Evolutionary conservation across 1,140 invertebrate genomes (phyloP).

Genomic region (Neotoxoptera formosana): DNA sequence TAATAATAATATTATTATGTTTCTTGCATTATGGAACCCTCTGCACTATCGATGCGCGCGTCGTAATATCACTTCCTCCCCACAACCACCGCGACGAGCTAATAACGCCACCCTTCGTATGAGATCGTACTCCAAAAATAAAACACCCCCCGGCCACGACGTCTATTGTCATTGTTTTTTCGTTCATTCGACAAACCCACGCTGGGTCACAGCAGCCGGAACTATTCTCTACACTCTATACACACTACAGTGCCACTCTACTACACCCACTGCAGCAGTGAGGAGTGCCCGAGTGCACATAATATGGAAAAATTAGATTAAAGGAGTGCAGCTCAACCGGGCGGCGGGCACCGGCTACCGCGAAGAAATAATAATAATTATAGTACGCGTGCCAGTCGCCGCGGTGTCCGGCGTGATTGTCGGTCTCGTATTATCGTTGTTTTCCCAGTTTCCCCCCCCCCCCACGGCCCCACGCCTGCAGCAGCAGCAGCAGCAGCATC

Average conservation of each 20-base stretch:
- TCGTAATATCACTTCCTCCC: neutral
- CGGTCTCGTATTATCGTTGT: neutral
- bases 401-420: neutral
- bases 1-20: neutral
- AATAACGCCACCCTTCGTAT: neutral
- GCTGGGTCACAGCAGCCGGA: neutral
- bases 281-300: too few relatives aligned
- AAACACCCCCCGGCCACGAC: neutral
- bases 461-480: too few relatives aligned
- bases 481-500: neutral
- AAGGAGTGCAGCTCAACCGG: too few relatives aligned
- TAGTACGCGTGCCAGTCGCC: neutral
- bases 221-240: too few relatives aligned
- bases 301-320: too few relatives aligned
- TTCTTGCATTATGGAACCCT: neutral
- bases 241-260: too few relatives aligned
- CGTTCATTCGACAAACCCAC: neutral
- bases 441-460: neutral
- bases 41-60: neutral
- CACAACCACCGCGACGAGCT: neutral
- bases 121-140: neutral
- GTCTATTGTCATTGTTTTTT: neutral
- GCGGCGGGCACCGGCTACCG: neutral
- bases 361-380: neutral
- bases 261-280: too few relatives aligned